Conservation (phyloP, 1,140 invertebrate genomes). For the Macrotrachela quadricornifera region DNA sequence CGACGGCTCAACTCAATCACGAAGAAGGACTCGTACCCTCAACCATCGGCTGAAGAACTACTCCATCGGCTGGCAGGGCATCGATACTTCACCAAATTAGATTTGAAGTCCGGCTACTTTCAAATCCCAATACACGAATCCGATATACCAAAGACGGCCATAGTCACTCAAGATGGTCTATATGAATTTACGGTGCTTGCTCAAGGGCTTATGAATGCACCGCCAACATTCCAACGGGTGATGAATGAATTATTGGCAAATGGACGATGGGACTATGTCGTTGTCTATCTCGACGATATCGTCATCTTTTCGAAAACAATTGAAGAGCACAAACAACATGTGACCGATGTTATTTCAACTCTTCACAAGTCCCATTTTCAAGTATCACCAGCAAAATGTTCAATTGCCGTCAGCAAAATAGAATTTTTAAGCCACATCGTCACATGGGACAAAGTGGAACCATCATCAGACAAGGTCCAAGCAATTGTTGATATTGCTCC, state of each 20-base stretch:
- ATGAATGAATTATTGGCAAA: conserved; percentile 15
- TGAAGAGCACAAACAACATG: not conserved
- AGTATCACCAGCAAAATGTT: conserved; percentile 4
- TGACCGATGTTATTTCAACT: conserved; percentile 1
- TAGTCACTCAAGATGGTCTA: not conserved
- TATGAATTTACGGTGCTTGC: conserved; percentile 4
- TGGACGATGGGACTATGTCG: conserved; percentile 11
- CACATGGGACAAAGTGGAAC: conserved; percentile 11
- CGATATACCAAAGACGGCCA: not conserved
- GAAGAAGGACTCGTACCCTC: not conserved
- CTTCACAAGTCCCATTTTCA: conserved; percentile 1
- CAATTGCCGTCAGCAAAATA: conserved; percentile 5
- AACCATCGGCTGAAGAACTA: not conserved
- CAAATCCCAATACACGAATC: not conserved
- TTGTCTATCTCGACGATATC: conserved; percentile 3
- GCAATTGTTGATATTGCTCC: conserved; percentile 15
- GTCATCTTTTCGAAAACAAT: not conserved
- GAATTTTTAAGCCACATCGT: conserved; percentile 16
- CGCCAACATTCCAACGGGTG: conserved; percentile 10
- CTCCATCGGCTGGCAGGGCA: not conserved
- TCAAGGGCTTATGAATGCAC: conserved; percentile 12
- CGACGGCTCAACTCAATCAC: no score
- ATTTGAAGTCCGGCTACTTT: conserved; percentile 1
- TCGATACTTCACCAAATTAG: not conserved
- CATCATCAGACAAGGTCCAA: conserved; percentile 15